These are phyloP conservation scores for Mesorhabditis spiculigera DNA, from an alignment of 2,888 invertebrate species.

Conservation along the genomic window DNA sequence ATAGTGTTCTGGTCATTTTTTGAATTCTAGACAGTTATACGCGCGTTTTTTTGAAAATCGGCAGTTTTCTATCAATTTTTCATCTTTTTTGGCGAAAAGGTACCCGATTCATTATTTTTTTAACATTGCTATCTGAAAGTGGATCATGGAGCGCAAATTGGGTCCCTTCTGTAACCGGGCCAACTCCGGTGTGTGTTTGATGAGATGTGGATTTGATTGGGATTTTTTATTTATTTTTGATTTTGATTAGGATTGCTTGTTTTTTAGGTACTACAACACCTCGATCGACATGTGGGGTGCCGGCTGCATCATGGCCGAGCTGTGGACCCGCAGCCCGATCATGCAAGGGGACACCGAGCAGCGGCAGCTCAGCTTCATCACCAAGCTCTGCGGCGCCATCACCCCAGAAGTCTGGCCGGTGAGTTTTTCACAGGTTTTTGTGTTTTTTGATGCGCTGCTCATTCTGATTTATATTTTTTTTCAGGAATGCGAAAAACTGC, in stretches of 20 bases:
- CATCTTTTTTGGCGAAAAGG: not conserved
- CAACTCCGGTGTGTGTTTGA: not conserved
- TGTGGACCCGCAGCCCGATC: slow-evolving; percentile 83
- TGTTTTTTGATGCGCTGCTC: not conserved
- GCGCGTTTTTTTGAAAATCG: not conserved
- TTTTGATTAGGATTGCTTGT: slow-evolving; percentile 7
- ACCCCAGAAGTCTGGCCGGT: slow-evolving; percentile 79
- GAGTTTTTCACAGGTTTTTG: not conserved
- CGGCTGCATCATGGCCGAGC: slow-evolving; percentile 99
- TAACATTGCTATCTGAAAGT: too few species aligned
- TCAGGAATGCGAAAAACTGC: slow-evolving; percentile 75
- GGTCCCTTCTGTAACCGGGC: too few species aligned
- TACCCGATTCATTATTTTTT: not conserved
- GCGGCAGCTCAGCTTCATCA: slow-evolving; percentile 87
- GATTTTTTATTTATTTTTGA: slow-evolving; percentile 1
- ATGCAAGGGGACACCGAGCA: slow-evolving; percentile 85
- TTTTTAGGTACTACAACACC: slow-evolving; percentile 80
- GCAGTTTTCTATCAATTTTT: not conserved
- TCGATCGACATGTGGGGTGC: slow-evolving; percentile 88
- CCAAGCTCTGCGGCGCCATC: slow-evolving; percentile 91
- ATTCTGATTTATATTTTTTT: slow-evolving; percentile 16
- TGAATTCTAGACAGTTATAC: too few species aligned
- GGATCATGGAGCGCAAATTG: too few species aligned
- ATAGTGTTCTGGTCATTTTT: too few species aligned
- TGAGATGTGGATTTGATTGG: not conserved